phyloP scores from a whole-genome alignment of 2,797 vertebrate species.

The Sebastes goodei region DNA sequence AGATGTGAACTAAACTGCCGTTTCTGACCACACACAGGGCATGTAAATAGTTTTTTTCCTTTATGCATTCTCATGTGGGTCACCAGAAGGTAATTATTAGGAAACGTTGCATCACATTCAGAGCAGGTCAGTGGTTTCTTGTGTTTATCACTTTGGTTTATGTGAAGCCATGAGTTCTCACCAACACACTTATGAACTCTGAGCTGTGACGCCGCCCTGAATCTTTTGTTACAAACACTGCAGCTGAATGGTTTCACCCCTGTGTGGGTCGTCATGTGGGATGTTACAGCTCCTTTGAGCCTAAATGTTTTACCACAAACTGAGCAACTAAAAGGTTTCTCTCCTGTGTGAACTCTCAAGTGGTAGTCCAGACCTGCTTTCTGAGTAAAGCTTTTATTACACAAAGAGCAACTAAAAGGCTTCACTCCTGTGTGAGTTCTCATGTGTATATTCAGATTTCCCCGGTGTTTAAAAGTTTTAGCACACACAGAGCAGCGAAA shows the following conservation, averaged over 20 bases:
- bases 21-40: conserved; percentile 2
- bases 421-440: conserved; percentile 16
- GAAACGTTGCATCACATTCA: not conserved
- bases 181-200: not conserved
- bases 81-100: conserved; percentile 9
- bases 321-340: conserved; percentile 5
- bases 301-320: not conserved
- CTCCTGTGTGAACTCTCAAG: conserved; percentile 1
- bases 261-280: not conserved
- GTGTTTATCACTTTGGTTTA: not conserved
- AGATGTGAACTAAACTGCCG: conserved; percentile 5
- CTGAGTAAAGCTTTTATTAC: conserved; percentile 11
- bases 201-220: not conserved
- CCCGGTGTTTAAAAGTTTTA: not conserved
- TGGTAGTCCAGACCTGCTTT: conserved; percentile 7
- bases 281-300: not conserved
- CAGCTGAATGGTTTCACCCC: conserved; percentile 1
- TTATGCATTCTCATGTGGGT: conserved; percentile 17
- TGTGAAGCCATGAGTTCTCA: not conserved
- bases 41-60: conserved; percentile 20
- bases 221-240: not conserved
- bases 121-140: not conserved
- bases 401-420: conserved; percentile 10
- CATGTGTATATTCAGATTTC: conserved; percentile 11
- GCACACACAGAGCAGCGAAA: not conserved